Conservation (phyloP, 2,113 vertebrate species). For the Chitala chitala region DNA sequence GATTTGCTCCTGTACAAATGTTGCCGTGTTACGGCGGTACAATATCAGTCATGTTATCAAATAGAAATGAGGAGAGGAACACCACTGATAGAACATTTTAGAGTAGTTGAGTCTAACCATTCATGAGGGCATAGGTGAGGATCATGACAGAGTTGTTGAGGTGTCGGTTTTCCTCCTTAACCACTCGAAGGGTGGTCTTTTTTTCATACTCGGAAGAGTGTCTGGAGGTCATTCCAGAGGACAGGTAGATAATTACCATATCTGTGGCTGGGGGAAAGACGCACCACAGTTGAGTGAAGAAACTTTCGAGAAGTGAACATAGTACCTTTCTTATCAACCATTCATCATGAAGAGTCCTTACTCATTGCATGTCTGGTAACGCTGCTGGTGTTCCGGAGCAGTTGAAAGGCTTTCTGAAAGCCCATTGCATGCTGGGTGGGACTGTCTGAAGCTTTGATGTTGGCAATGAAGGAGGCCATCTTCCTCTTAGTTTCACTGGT, state of each 20-base stretch:
- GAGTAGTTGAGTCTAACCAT: slow-evolving; percentile 64
- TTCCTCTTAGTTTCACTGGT: slow-evolving; percentile 96
- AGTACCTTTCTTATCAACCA: background rate
- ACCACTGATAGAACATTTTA: background rate
- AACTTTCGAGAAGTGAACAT: background rate
- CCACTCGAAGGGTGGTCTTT: slow-evolving; percentile 81
- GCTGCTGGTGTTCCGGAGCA: slow-evolving; percentile 84
- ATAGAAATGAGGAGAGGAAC: background rate
- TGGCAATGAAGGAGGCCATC: slow-evolving; percentile 88
- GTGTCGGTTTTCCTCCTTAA: slow-evolving; percentile 87
- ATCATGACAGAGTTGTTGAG: slow-evolving; percentile 98
- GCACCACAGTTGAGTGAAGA: background rate
- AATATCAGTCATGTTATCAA: too few relatives aligned
- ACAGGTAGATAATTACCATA: slow-evolving; percentile 93
- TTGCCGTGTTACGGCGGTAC: too few relatives aligned
- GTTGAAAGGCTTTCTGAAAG: slow-evolving; percentile 93
- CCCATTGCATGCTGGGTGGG: slow-evolving; percentile 85
- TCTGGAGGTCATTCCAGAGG: slow-evolving; percentile 85
- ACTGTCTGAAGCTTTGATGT: slow-evolving; percentile 80
- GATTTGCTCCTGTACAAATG: too few relatives aligned
- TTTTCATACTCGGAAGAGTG: slow-evolving; percentile 89
- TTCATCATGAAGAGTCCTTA: slow-evolving; percentile 52
- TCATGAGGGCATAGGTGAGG: slow-evolving; percentile 97
- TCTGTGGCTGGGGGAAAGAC: slow-evolving; percentile 73
- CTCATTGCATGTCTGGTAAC: slow-evolving; percentile 73